Evolutionary conservation across 1,140 invertebrate species (phyloP), one percentile per base, ranked within the genome.

Genomic region (Eciton burchellii): DNA sequence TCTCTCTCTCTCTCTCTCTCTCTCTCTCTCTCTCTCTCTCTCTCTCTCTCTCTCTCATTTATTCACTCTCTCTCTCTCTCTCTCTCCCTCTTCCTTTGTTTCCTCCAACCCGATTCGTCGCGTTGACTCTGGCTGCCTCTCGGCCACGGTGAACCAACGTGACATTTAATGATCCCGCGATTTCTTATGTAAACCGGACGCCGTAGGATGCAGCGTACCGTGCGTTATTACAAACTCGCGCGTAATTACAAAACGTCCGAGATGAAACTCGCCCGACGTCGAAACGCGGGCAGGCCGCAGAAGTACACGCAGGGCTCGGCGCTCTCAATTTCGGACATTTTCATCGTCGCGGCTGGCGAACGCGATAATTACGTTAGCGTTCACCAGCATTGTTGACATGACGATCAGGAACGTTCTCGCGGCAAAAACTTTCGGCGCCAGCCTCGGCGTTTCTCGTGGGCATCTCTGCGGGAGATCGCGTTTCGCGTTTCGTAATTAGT

Each of bases 401-500:
- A 35, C 2, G 6, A 35, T 6, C 35, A 6, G 35, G 35, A 35
- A 35, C 6, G 35, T 35, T 35, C 35, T 2, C 41, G 52, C 52
- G 45, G 41, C 45, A 52, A 65, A 52, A 65, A 52, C 49, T 60
- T 26, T 56, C 35, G 35, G 35, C 35, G 35, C 2, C n/a, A 6
- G 6, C 6, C 35, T 35, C 35, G 35, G 2, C 6, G 35, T 35
- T n/a, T n/a, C 35, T 35, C 35, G 35, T 35, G 35, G n/a, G n/a
- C 35, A 35, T 35, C 35, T 6, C 35, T 2, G 35, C 35, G n/a
- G 26, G 12, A 24, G 79, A 49, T 81, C 21, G 29, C 24, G 24
- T 8, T 59, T 52, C 47, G 24, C 45, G 24, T 45, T 49, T n/a
- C n/a, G 45, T 62, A 79, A 79, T 76, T 74, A 77, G 35, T 63